These are phyloP conservation scores for Falco biarmicus DNA, from an alignment of 2,797 vertebrate species.

Conservation along the genomic window DNA sequence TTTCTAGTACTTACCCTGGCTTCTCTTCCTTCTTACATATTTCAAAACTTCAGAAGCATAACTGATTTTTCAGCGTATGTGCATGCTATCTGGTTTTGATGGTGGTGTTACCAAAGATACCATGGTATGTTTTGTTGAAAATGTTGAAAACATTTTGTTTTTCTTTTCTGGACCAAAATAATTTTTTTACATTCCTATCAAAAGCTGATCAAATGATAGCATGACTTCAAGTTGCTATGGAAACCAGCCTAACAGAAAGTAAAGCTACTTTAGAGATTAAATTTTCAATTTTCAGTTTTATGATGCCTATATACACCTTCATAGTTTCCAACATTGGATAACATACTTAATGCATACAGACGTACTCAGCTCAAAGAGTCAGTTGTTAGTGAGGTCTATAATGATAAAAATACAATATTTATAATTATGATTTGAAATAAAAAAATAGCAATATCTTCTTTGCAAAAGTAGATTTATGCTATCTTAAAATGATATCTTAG, in stretches of 20 bases:
- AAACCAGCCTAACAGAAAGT: background rate
- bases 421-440: background rate
- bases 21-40: background rate
- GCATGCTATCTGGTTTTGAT: background rate
- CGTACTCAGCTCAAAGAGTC: background rate
- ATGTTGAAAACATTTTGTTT: background rate
- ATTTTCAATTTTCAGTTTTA: background rate
- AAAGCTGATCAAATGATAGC: conserved; percentile 11
- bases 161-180: background rate
- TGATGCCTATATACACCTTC: background rate
- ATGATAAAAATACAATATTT: background rate
- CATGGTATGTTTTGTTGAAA: background rate
- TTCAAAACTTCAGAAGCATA: background rate
- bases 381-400: background rate
- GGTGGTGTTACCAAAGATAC: background rate
- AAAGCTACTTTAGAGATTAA: background rate
- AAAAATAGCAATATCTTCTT: background rate
- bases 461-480: background rate
- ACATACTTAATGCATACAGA: background rate
- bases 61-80: background rate
- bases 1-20: background rate
- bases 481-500: background rate
- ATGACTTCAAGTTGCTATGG: background rate
- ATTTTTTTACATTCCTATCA: background rate
- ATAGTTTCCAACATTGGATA: background rate